These are phyloP conservation scores for Montipora foliosa DNA, from an alignment of 64 coral and sea anemone genomes.

Conservation along the genomic window DNA sequence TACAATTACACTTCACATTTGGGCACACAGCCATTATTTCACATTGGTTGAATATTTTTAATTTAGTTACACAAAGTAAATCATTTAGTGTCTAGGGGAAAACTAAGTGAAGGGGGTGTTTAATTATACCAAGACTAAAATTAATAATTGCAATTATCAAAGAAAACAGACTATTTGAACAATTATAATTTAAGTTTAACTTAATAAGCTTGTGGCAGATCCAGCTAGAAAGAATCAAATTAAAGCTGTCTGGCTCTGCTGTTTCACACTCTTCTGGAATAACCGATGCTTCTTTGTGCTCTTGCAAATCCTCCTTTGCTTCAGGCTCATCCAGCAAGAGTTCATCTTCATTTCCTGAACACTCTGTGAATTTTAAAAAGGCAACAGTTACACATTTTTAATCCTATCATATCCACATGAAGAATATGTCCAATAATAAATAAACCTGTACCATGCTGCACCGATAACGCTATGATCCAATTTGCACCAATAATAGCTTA, in stretches of 20 bases:
- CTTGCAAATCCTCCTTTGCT: too few relatives aligned
- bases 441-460: too few relatives aligned
- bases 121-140: slow-evolving; percentile 21
- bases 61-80: background rate
- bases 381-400: too few relatives aligned
- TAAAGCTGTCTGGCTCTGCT: background rate
- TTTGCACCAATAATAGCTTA: too few relatives aligned
- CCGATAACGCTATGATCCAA: too few relatives aligned
- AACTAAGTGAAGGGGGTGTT: slow-evolving; percentile 19
- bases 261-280: background rate
- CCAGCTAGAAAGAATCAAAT: background rate
- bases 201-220: slow-evolving; percentile 24
- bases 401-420: too few relatives aligned
- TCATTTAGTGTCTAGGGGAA: background rate
- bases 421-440: too few relatives aligned
- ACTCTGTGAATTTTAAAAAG: too few relatives aligned
- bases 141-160: slow-evolving; percentile 30
- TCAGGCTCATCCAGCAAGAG: too few relatives aligned
- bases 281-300: too few relatives aligned
- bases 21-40: slow-evolving; percentile 20
- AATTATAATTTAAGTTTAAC: slow-evolving; percentile 23
- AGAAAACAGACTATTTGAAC: slow-evolving; percentile 15
- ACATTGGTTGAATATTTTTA: slow-evolving; percentile 21
- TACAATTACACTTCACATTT: slow-evolving; percentile 11
- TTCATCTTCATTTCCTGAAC: too few relatives aligned